Evolutionary conservation across 2,888 invertebrate genomes (phyloP).

Genomic region (Netelia melanura): DNA sequence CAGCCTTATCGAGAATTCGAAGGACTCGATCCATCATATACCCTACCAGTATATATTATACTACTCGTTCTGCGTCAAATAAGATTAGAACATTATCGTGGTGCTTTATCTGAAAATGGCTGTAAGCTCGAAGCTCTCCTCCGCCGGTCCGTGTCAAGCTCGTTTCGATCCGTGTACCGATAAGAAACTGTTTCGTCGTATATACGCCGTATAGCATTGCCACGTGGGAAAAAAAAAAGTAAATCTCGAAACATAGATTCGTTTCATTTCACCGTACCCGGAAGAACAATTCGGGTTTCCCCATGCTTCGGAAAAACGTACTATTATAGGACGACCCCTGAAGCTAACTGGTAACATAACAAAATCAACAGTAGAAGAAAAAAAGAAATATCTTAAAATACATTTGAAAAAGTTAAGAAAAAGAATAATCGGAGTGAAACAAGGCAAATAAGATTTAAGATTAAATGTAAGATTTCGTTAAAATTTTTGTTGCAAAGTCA

Average conservation of each 20-base stretch:
- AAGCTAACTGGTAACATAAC: neutral
- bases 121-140: slow-evolving; percentile 26
- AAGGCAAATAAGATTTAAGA: too few species aligned
- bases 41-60: slow-evolving; percentile 20
- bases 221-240: neutral
- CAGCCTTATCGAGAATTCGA: slow-evolving; percentile 3
- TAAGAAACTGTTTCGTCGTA: neutral
- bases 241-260: neutral
- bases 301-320: neutral
- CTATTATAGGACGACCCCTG: neutral
- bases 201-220: neutral
- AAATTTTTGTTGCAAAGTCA: too few species aligned
- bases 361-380: neutral
- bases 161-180: neutral
- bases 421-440: too few species aligned
- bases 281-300: neutral
- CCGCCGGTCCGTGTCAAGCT: slow-evolving; percentile 14
- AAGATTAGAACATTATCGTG: slow-evolving; percentile 71
- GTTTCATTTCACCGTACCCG: neutral
- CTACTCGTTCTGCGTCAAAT: slow-evolving; percentile 48
- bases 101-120: slow-evolving; percentile 69
- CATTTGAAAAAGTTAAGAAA: too few species aligned
- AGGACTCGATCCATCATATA: slow-evolving; percentile 29
- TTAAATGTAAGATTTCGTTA: too few species aligned
- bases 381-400: neutral